A percentile compares a stretch with the other conserved stretches of the same genome.
Evolutionary conservation across 2,113 vertebrate species (phyloP).

Genomic region (Odobenus rosmarus): DNA sequence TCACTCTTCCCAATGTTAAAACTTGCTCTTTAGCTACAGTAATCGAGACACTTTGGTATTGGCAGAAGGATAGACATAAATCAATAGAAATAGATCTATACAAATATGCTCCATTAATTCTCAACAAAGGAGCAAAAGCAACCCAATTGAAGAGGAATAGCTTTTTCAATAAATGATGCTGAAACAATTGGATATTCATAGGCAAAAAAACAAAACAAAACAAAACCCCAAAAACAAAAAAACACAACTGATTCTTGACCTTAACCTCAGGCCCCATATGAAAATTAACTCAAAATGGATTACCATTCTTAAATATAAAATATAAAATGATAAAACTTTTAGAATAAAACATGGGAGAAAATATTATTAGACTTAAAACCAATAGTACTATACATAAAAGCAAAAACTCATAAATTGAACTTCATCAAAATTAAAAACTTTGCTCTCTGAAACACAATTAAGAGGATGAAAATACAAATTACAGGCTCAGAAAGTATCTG

Average conservation of each 20-base stretch:
- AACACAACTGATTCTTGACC: neutral
- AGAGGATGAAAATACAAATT: neutral
- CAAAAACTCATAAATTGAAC: neutral
- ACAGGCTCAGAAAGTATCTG: neutral
- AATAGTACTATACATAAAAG: neutral
- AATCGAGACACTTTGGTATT: neutral
- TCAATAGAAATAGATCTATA: neutral
- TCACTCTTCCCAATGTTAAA: neutral
- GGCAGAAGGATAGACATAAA: neutral
- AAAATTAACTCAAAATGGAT: constrained; percentile 7
- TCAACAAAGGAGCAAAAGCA: neutral
- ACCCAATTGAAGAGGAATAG: neutral
- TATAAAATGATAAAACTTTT: neutral
- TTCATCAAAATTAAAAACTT: neutral
- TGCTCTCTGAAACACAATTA: neutral
- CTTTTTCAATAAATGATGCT: neutral
- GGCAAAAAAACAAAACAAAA: neutral
- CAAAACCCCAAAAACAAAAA: neutral
- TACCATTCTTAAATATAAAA: neutral
- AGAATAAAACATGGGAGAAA: neutral
- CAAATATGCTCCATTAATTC: neutral
- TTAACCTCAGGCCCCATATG: neutral
- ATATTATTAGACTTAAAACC: neutral
- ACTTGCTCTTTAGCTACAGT: neutral
- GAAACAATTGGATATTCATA: neutral